These are phyloP conservation scores for Carpatolechia fugitivella DNA, from an alignment of 2,888 invertebrate genomes.

Conservation along the genomic window DNA sequence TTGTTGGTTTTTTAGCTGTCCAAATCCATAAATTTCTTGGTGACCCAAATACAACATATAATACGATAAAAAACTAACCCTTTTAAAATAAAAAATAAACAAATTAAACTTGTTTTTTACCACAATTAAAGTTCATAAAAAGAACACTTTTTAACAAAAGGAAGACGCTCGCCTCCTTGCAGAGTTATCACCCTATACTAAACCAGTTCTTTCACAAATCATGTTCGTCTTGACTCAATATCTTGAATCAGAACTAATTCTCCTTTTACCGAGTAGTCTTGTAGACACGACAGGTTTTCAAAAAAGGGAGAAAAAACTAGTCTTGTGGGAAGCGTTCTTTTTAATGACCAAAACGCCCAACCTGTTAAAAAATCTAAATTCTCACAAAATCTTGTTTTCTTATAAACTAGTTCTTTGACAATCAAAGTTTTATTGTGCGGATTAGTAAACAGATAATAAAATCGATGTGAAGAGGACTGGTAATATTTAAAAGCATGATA, in stretches of 20 bases:
- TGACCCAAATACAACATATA: too few species aligned
- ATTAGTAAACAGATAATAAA: too few species aligned
- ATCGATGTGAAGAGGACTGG: too few species aligned
- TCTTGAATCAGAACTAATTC: not conserved
- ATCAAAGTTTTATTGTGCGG: not conserved
- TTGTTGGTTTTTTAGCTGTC: too few species aligned
- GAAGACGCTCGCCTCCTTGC: not conserved
- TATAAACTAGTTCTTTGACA: not conserved
- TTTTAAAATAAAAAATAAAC: too few species aligned
- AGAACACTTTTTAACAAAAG: too few species aligned
- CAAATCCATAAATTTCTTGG: too few species aligned
- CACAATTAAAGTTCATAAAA: too few species aligned
- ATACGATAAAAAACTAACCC: too few species aligned
- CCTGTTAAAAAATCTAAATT: conserved; percentile 30
- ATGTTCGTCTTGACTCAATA: not conserved
- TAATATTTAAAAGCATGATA: too few species aligned
- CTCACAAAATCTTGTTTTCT: not conserved
- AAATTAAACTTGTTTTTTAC: too few species aligned
- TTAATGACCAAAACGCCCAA: conserved; percentile 34
- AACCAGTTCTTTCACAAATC: not conserved
- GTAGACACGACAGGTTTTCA: conserved; percentile 49
- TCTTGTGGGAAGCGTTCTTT: conserved; percentile 22
- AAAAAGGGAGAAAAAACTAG: conserved; percentile 25
- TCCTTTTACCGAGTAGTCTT: conserved; percentile 20
- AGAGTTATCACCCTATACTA: not conserved